A percentile compares a stretch with the other conserved stretches of the same genome.
These are phyloP conservation scores for Charanyca ferruginea DNA, from an alignment of 2,888 invertebrate species.

Conservation along the genomic window DNA sequence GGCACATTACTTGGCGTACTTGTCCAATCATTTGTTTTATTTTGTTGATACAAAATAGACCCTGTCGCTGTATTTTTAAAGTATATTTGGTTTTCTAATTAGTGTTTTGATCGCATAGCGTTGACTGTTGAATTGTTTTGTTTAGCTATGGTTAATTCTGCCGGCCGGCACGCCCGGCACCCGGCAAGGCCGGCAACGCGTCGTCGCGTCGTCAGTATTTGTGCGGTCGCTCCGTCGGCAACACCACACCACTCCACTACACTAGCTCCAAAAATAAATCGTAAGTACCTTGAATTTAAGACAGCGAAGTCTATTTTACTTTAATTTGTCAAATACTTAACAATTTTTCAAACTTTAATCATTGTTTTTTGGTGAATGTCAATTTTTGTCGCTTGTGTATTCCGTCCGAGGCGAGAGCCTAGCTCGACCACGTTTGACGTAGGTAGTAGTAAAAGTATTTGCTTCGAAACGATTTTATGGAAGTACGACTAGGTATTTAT, in stretches of 20 bases:
- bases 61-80: fast-evolving
- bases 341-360: background rate
- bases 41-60: slow-evolving; percentile 8
- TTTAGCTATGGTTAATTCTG: slow-evolving; percentile 3
- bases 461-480: background rate
- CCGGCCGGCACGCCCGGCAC: slow-evolving; percentile 47
- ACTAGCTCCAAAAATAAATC: slow-evolving; percentile 12
- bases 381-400: no score
- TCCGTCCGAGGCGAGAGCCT: no score
- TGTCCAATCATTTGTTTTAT: slow-evolving; percentile 19
- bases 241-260: background rate
- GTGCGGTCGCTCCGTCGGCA: slow-evolving; percentile 21
- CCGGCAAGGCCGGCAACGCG: background rate
- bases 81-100: slow-evolving; percentile 26
- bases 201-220: no score
- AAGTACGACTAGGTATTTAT: background rate
- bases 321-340: background rate
- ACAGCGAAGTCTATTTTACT: background rate
- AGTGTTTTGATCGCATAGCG: slow-evolving; percentile 15
- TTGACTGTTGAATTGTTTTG: slow-evolving; percentile 33
- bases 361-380: background rate
- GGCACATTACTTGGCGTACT: slow-evolving; percentile 2
- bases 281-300: slow-evolving; percentile 22
- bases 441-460: background rate
- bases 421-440: no score